Evolutionary conservation across 64 coral and sea anemone genomes (phyloP), one percentile per base, ranked within the genome.

Genomic region (Anthopleura sola): DNA sequence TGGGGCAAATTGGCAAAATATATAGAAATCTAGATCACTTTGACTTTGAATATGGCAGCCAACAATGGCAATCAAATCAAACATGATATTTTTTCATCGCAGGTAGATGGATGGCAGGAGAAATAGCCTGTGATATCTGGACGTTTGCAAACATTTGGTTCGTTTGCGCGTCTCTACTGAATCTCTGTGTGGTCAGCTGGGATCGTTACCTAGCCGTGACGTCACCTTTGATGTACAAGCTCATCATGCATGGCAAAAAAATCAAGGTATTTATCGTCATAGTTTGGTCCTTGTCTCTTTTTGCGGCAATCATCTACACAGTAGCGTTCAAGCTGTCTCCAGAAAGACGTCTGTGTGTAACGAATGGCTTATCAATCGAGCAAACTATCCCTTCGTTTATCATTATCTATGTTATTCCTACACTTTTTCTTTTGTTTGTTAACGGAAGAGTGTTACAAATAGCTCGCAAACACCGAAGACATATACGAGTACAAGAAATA

Each of bases 151-250:
- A 91, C 75, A 75, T 91, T 44, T 31, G 84, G 84, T 78, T 91
- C 26, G 82, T 81, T 33, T 47, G 37, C 17, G 89, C 89, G 17
- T 91, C 89, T 2, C 33, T 91, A 17, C 80, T 80, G 19, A 91
- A 91, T 53, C 74, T 91, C 2, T 91, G 89, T 37, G 75, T 91
- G n/a, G 89, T 91, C 56, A 91, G 89, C 84, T 84, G 89, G 60
- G 89, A 91, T 78, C 75, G 89, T 36, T 91, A 91, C 60, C 9
- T 80, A 15, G 89, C 89, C 17, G 89, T 91, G 75, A 91, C 89
- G 44, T 91, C 89, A 86, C 89, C 89, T 1, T 31, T 91, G 28
- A 85, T 32, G 1, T 91, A 91, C 57, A 18, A 62, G 44, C 54
- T 82, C 29, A 49, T 24, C 5, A 91, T 91, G 89, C 78, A 55